Evolutionary conservation across 2,797 vertebrate genomes (phyloP), one percentile per base, ranked within the genome.

Genomic region (Ptychobarbus kaznakovi): DNA sequence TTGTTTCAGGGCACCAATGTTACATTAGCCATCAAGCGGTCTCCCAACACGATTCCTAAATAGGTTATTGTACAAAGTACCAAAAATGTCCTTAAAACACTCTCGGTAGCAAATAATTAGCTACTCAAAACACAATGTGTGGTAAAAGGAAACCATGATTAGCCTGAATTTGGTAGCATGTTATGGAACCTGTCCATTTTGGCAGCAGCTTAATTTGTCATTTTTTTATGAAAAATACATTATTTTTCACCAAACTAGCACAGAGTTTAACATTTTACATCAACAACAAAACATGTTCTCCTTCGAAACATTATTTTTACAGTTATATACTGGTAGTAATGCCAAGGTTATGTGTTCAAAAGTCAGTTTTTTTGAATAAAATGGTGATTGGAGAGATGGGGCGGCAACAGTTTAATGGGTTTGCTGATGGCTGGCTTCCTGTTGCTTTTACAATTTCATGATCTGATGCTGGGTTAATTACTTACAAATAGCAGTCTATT

Each of bases 1-100:
- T 78, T n/a, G 9, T 22, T 61, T 40, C 32, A 76, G 74, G 74
- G 38, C 74, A 76, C 20, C 22, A 7, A 77, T 61, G 35, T 78
- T 78, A 61, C 3, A 61, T 78, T 61, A 61, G 35, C 53, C 35
- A 6, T 77, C 13, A 42, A 77, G 53, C 18, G 12, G 35, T 3
- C 2, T 61, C 7, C 35, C 75, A 42, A 42, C 35, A 42, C 0
- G 2, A 5, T 42, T 78, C 53, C 22, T 63, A 78, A 78, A 63
- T 20, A n/a, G 22, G 25, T 78, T 25, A 28, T 78, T 42, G 35
- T 78, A 18, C 35, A 61, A 42, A 63, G 38, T 78, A 10, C 75
- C 8, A 40, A 35, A 77, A 78, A 61, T 78, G 13, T 42, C 35
- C 22, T 61, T 61, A 42, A 78, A 78, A 16, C 1, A 3, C 35